Evolutionary conservation across 1,140 invertebrate species (phyloP).

Genomic region (Lordiphosa clarofinis): DNA sequence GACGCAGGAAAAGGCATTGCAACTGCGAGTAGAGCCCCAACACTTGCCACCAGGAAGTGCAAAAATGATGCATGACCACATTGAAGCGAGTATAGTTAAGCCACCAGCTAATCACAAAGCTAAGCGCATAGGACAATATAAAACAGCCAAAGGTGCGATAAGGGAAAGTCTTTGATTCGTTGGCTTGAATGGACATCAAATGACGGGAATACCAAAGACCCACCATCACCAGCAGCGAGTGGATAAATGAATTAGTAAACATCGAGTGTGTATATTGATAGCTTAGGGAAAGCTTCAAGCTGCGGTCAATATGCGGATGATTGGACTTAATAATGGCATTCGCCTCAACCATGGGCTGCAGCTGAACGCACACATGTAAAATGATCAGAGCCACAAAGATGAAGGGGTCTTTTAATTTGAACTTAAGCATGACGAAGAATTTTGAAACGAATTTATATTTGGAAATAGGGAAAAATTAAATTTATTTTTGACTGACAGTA

Average conservation of each 20-base stretch:
- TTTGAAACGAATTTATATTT: neutral
- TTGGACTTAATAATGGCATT: conserved; percentile 28
- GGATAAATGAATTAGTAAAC: conserved; percentile 29
- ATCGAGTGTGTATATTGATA: conserved; percentile 41
- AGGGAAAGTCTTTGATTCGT: neutral
- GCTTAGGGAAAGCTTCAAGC: conserved; percentile 27
- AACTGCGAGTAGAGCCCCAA: conserved; percentile 26
- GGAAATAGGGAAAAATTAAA: no score
- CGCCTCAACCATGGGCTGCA: conserved; percentile 39
- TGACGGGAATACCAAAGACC: conserved; percentile 40
- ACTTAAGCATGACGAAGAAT: conserved; percentile 23
- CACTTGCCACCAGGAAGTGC: conserved; percentile 24
- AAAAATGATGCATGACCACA: conserved; percentile 48
- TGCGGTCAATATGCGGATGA: conserved; percentile 24
- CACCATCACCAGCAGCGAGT: conserved; percentile 26
- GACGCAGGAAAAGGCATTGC: conserved; percentile 29
- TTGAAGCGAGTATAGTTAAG: conserved; percentile 34
- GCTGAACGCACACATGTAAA: conserved; percentile 30
- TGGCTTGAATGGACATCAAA: neutral
- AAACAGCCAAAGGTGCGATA: neutral
- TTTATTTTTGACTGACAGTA: no score
- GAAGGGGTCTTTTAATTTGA: conserved; percentile 29
- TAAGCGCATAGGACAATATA: conserved; percentile 9
- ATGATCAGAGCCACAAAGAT: conserved; percentile 29
- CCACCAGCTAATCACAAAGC: conserved; percentile 23